These are phyloP conservation scores for Dicyrtomina minuta DNA, from an alignment of 2,888 invertebrate genomes.

Conservation along the genomic window DNA sequence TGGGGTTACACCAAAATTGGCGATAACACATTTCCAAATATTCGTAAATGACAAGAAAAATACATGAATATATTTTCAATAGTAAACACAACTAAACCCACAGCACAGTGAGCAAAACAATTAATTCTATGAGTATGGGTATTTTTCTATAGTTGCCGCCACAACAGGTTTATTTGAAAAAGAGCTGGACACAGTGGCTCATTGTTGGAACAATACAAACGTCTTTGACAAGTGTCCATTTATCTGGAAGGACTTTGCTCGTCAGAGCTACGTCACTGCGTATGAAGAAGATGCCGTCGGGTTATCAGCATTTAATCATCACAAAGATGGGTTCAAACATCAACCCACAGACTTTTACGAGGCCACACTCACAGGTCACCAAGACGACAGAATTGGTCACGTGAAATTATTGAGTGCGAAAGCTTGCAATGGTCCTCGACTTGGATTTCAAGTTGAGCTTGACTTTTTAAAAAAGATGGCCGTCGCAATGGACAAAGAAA, in stretches of 20 bases:
- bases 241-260: slow-evolving; percentile 27
- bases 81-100: too few relatives aligned
- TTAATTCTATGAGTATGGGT: too few relatives aligned
- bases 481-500: slow-evolving; percentile 61
- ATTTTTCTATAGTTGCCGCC: slow-evolving; percentile 70
- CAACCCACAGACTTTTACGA: slow-evolving; percentile 84
- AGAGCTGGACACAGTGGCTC: slow-evolving; percentile 65
- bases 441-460: slow-evolving; percentile 71
- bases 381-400: slow-evolving; percentile 67
- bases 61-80: too few relatives aligned
- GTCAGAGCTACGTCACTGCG: too few relatives aligned
- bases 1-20: slow-evolving; percentile 89
- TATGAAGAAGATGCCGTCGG: too few relatives aligned
- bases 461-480: slow-evolving; percentile 70
- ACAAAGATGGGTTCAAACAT: slow-evolving; percentile 69
- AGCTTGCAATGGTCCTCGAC: slow-evolving; percentile 64
- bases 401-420: slow-evolving; percentile 66
- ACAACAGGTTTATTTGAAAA: slow-evolving; percentile 70
- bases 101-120: too few relatives aligned
- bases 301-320: slow-evolving; percentile 68
- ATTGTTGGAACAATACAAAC: slow-evolving; percentile 1
- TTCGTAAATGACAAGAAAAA: slow-evolving; percentile 59
- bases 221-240: slow-evolving; percentile 32
- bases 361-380: slow-evolving; percentile 68
- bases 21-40: slow-evolving; percentile 90